Base-by-base conservation (phyloP, 2,888 invertebrate genomes). In the Drosophila leonis region DNA sequence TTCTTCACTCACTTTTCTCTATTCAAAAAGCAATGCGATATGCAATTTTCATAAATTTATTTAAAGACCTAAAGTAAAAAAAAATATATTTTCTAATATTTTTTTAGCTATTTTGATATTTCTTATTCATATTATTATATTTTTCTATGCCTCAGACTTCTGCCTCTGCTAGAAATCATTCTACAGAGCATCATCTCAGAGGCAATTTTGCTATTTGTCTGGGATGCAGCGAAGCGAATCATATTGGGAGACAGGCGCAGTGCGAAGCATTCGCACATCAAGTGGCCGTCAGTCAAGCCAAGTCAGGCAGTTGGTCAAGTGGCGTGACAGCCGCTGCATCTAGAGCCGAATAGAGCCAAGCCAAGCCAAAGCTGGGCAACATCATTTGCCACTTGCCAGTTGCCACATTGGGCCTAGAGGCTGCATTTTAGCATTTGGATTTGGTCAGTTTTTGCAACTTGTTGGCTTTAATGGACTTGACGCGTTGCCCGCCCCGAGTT, bases 391-490 rank as follows among this genome's bases (percentile, higher is more conserved):
- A 83, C 84, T 81, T 79, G 79, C 77, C 78, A 73, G 63, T 71
- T 71, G 64, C 56, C 64, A 69, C 65, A 59, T 41, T 39, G 44
- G 12, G 41, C 29, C 37, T 20, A 0, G 51, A 33, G 37, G n/a
- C 54, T 27, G 75, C 74, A 67, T 57, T 77, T 74, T 80, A 69
- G 80, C 83, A 72, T 72, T 73, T 54, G 44, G 54, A 74, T 83
- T 88, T 84, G 83, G 86, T 29, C 69, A 75, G 64, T 78, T 80
- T 85, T 85, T 78, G 78, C 83, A 80, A 80, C 86, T 80, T 68
- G 88, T 82, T 78, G 66, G 73, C 66, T 65, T 79, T 82, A 82
- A 82, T 82, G 77, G 73, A 76, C 65, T 71, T 77, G 77, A 78
- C 70, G 69, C 74, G 74, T 67, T 84, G 64, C 61, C 61, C 56